These are phyloP conservation scores for Papilio protenor DNA, from an alignment of 2,888 invertebrate genomes.

Conservation along the genomic window DNA sequence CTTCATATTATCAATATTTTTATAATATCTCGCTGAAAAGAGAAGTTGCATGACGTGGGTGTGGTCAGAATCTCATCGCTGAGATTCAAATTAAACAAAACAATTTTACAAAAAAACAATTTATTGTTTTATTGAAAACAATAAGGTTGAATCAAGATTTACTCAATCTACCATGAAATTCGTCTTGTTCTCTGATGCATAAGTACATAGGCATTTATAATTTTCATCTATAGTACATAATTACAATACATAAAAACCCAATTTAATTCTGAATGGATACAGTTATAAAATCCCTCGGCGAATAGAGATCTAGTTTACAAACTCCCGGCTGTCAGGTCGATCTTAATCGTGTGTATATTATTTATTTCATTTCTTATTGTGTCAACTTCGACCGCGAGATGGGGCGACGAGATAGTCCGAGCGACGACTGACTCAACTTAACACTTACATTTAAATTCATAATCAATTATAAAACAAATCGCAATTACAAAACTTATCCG, in stretches of 20 bases:
- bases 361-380: slow-evolving; percentile 43
- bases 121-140: slow-evolving; percentile 45
- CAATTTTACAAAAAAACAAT: slow-evolving; percentile 44
- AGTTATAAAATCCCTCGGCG: slow-evolving; percentile 41
- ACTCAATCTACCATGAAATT: slow-evolving; percentile 44
- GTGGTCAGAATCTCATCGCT: slow-evolving; percentile 40
- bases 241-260: slow-evolving; percentile 44
- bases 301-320: slow-evolving; percentile 43
- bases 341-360: slow-evolving; percentile 41
- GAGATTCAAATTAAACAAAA: slow-evolving; percentile 44
- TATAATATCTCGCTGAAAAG: background rate
- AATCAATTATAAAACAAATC: slow-evolving; percentile 28
- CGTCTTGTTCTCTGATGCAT: slow-evolving; percentile 43
- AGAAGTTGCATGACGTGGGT: slow-evolving; percentile 21
- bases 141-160: slow-evolving; percentile 43
- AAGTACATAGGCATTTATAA: slow-evolving; percentile 44
- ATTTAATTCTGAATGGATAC: slow-evolving; percentile 40
- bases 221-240: slow-evolving; percentile 43
- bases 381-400: slow-evolving; percentile 39
- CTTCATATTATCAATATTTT: background rate
- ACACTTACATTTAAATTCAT: slow-evolving; percentile 16
- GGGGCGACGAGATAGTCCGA: slow-evolving; percentile 30
- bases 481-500: slow-evolving; percentile 16
- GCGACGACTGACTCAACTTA: background rate
- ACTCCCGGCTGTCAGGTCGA: slow-evolving; percentile 41